These are phyloP conservation scores for Arizona elegans DNA, from an alignment of 2,113 vertebrate species.

Conservation along the genomic window DNA sequence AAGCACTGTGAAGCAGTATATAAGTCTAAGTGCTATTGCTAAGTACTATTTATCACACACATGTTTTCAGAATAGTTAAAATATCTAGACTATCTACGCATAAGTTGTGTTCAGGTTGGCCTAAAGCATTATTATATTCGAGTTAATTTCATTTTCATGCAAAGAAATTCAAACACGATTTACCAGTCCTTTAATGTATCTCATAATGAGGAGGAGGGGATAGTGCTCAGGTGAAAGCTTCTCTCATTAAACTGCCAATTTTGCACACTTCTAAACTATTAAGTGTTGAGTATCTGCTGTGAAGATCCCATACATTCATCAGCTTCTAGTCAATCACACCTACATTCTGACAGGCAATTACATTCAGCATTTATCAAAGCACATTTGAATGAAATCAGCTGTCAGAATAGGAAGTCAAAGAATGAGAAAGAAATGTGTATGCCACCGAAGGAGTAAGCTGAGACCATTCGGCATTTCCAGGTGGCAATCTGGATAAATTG, in stretches of 20 bases:
- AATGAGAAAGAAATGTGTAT: fast-evolving
- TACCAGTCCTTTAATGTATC: constrained; percentile 43
- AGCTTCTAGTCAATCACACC: constrained; percentile 43
- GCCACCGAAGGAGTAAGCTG: fast-evolving
- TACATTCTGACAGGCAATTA: constrained; percentile 4
- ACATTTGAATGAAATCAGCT: constrained; percentile 2
- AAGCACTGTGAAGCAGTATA: too few relatives aligned
- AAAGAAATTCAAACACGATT: constrained; percentile 45
- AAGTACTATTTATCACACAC: not conserved
- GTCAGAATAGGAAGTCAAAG: not conserved
- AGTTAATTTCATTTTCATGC: constrained; percentile 34
- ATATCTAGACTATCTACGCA: not conserved
- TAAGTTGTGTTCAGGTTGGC: not conserved
- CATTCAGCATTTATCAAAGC: not conserved
- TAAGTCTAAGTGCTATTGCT: too few relatives aligned
- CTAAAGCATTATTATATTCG: constrained; percentile 26
- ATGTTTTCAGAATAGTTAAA: not conserved
- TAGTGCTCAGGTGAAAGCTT: constrained; percentile 45
- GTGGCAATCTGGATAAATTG: not conserved
- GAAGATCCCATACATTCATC: constrained; percentile 53
- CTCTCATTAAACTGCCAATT: constrained; percentile 56
- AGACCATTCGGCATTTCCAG: not conserved
- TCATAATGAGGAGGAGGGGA: constrained; percentile 38
- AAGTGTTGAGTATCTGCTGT: constrained; percentile 34
- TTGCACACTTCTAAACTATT: constrained; percentile 41